Evolutionary conservation across 2,797 vertebrate species (phyloP), one percentile per base, ranked within the genome.

Genomic region (Ciconia nigra): DNA sequence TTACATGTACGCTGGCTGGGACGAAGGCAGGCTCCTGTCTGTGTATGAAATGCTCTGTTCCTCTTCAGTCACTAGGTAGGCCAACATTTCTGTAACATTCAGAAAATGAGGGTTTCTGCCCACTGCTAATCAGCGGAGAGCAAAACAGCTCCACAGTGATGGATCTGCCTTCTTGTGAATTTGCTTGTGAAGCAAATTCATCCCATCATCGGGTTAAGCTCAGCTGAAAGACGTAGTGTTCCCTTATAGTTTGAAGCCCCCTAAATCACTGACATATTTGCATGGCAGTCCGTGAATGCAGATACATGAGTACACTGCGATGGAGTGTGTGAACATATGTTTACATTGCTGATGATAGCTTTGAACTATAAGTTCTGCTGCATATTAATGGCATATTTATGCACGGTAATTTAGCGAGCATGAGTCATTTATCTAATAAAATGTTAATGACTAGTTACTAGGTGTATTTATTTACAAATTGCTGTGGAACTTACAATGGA

Each of bases 371-470:
- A 98, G 97, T 97, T 97, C 96, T 97, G 86, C 96, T 97, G 97
- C 97, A 97, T 97, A 97, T 98, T 98, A 98, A 97, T 97, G 87
- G 73, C 55, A 95, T 97, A 96, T 97, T 97, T 97, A 95, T 97
- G 96, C 97, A 96, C 92, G 95, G 94, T 97, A 98, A 98, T 97
- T 97, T 97, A 98, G 92, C 37, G 18, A 97, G 94, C 96, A 90
- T 8, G 88, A 98, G 96, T 97, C 93, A 97, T 98, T 97, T 98
- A 96, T 97, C 97, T 97, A 98, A 97, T 97, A 97, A 98, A 98
- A 98, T 97, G 96, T 98, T 97, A 98, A 98, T 98, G 97, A 97
- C 97, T 95, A 76, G 87, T 97, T 97, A 94, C 96, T 97, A 96
- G 96, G 96, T 97, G 46, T 98, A 96, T 95, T 98, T 98, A 97